Base-by-base conservation (phyloP, 2,113 vertebrate genomes). In the Microtus ochrogaster region DNA sequence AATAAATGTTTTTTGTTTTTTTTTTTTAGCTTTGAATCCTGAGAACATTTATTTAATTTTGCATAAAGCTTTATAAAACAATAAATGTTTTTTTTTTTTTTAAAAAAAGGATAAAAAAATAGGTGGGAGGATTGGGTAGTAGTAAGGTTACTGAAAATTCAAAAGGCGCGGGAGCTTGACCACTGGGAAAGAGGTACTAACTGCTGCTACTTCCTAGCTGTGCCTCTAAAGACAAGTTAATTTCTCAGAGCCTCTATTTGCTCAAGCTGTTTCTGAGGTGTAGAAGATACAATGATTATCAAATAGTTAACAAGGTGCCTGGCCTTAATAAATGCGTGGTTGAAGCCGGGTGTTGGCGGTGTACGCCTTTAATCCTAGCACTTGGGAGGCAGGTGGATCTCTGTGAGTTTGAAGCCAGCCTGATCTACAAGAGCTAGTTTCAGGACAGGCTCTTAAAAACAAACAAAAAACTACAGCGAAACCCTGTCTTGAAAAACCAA, bases 261-360 rank as follows among this genome's bases (percentile, higher is more conserved):
- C n/a, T 92, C 24, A 87, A 91, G 68, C 63, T 95, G 66, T 90
- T 95, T 93, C 36, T 91, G 68, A 92, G 33, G 49, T 87, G 93
- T 77, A 93, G 91, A 94, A 90, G 58, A 70, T 36, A 95, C 19
- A 95, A 89, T 84, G 33, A 10, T 39, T n/a, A 91, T 74, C 55
- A 93, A 90, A 74, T 39, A 93, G 28, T 92, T 41, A 92, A 21
- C 52, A 44, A 94, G 70, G 70, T 92, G 30, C 65, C 68, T 72
- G 44, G 61, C 30, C 41, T 95, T 33, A 90, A 65, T 78, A 96
- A 89, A 68, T 7, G 33, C 94, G 49, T 86, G 65, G n/a, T 36
- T 90, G 55, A 58, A 58, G 55, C 55, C 5, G 4, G 55, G 55
- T 58, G 55, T 19, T 58, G 55, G 55, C 21, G 17, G 55, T 7